A percentile compares a stretch with the other conserved stretches of the same genome.
These are phyloP conservation scores for Blera fallax DNA, from an alignment of 2,888 invertebrate genomes.

Conservation along the genomic window DNA sequence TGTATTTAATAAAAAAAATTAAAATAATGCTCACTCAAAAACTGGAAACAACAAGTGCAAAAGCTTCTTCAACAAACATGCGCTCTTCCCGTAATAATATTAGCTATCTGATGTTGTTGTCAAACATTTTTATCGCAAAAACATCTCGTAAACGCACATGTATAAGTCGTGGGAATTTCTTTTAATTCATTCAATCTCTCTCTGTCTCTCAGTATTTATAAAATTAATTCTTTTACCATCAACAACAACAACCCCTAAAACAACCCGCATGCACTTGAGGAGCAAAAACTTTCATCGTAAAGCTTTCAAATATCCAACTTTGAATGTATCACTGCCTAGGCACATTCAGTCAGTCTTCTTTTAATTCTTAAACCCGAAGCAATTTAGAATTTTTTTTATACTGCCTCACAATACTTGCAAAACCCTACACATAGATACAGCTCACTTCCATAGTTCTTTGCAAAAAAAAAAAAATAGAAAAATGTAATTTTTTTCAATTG, in stretches of 20 bases:
- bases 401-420: slow-evolving; percentile 23
- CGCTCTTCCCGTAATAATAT: slow-evolving; percentile 2
- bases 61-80: slow-evolving; percentile 51
- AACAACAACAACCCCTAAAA: slow-evolving; percentile 10
- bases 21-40: neutral
- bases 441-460: slow-evolving; percentile 2
- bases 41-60: slow-evolving; percentile 61
- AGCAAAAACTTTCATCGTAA: slow-evolving; percentile 43
- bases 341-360: slow-evolving; percentile 56
- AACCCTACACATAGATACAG: slow-evolving; percentile 36
- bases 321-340: slow-evolving; percentile 25
- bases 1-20: neutral
- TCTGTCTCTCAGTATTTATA: neutral
- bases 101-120: slow-evolving; percentile 41
- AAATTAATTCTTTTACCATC: neutral
- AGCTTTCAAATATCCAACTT: slow-evolving; percentile 46
- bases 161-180: slow-evolving; percentile 3
- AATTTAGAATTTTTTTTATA: slow-evolving; percentile 14
- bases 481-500: slow-evolving; percentile 26
- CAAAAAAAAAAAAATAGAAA: neutral
- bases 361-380: slow-evolving; percentile 35
- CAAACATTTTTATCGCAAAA: slow-evolving; percentile 52
- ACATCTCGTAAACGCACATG: slow-evolving; percentile 59
- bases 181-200: slow-evolving; percentile 11
- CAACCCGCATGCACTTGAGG: neutral